A percentile compares a stretch with the other conserved stretches of the same genome.
Evolutionary conservation across 2,797 vertebrate genomes (phyloP).

Genomic region (Vultur gryphus): DNA sequence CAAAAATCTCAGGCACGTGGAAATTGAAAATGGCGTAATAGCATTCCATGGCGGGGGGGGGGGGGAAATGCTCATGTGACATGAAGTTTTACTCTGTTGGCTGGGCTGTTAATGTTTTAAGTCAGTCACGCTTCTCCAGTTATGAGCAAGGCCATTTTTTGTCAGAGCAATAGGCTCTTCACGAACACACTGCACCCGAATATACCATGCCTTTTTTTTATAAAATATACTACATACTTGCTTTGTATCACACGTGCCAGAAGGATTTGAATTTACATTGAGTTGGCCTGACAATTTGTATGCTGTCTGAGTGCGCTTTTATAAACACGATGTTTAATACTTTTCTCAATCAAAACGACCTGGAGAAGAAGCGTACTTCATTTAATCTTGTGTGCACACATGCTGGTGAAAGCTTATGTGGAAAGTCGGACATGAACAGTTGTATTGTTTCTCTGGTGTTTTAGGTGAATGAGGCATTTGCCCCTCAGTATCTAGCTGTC

Average conservation of each 20-base stretch:
- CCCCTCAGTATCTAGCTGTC: conserved; percentile 90
- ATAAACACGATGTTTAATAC: neutral
- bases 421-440: no score
- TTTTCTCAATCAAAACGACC: neutral
- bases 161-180: neutral
- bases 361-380: neutral
- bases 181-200: neutral
- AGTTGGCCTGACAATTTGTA: neutral
- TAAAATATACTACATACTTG: neutral
- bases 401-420: neutral
- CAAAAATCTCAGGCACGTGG: neutral
- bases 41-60: neutral
- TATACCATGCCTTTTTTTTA: no score
- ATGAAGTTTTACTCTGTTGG: neutral
- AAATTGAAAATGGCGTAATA: neutral
- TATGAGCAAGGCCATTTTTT: neutral
- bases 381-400: neutral
- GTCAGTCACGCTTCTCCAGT: neutral
- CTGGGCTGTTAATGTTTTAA: neutral
- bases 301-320: neutral
- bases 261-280: neutral
- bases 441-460: neutral
- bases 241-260: neutral
- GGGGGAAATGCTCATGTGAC: neutral
- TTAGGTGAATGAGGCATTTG: conserved; percentile 97